phyloP scores from a whole-genome alignment of 2,113 vertebrate species.

The Eretmochelys imbricata region DNA sequence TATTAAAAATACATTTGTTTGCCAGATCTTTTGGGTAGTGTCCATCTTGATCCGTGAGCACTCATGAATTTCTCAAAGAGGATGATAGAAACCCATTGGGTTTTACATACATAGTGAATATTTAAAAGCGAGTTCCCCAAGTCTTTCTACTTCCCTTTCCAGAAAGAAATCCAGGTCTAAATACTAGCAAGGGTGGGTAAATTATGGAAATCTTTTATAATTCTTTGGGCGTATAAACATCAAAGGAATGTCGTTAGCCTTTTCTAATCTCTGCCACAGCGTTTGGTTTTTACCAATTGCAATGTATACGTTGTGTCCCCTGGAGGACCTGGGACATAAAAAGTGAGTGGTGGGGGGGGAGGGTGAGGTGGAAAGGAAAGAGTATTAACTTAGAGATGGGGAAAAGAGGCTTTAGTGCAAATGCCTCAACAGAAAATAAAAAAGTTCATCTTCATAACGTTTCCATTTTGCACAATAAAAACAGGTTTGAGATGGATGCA shows the following conservation, averaged over 20 bases:
- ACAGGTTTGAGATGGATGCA: fast-evolving
- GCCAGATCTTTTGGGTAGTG: conserved; percentile 15
- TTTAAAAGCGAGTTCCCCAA: conserved; percentile 72
- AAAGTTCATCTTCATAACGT: fast-evolving
- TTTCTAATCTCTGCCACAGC: conserved; percentile 73
- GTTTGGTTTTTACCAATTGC: conserved; percentile 54
- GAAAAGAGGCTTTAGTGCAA: neutral
- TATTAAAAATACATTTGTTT: neutral
- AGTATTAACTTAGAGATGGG: neutral
- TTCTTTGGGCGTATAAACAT: conserved; percentile 77
- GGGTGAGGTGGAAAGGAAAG: neutral
- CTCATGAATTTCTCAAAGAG: conserved; percentile 51
- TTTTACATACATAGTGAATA: conserved; percentile 64
- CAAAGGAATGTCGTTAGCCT: conserved; percentile 74
- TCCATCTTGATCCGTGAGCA: conserved; percentile 38
- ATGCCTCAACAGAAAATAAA: neutral
- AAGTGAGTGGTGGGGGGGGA: neutral
- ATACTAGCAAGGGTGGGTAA: conserved; percentile 71
- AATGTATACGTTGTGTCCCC: conserved; percentile 27
- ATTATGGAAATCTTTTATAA: conserved; percentile 79
- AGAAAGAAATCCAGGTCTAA: conserved; percentile 76
- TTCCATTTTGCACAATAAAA: neutral
- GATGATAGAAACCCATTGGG: conserved; percentile 53
- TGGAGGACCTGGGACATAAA: neutral
- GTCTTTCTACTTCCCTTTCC: conserved; percentile 74